phyloP scores from a whole-genome alignment of 2,888 invertebrate genomes.

The Eilema sororculum region DNA sequence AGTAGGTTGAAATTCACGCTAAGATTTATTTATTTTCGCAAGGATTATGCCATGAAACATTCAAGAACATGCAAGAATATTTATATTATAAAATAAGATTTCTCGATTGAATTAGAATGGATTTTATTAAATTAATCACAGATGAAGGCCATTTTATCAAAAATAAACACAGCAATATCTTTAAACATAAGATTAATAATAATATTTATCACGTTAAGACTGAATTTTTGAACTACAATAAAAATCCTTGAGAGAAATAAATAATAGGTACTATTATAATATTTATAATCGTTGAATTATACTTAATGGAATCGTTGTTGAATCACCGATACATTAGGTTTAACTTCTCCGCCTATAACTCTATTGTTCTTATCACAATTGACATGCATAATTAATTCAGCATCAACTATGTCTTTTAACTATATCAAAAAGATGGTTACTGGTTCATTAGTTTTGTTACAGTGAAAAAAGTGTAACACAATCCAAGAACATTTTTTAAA shows the following conservation, averaged over 20 bases:
- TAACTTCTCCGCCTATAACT: too few species aligned
- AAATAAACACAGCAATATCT: neutral
- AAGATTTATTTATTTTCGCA: conserved; percentile 37
- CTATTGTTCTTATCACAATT: too few species aligned
- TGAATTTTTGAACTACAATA: neutral
- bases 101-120: neutral
- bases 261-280: too few species aligned
- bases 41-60: conserved; percentile 17
- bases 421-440: neutral
- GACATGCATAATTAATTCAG: too few species aligned
- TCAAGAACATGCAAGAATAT: conserved; percentile 19
- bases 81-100: neutral
- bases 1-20: conserved; percentile 38
- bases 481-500: conserved; percentile 28
- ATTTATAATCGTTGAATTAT: neutral
- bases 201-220: neutral
- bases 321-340: too few species aligned
- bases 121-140: neutral
- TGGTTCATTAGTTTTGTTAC: too few species aligned
- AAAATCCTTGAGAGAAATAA: too few species aligned
- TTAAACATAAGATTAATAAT: neutral
- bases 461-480: conserved; percentile 29
- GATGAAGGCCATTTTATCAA: neutral
- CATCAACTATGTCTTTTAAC: neutral
- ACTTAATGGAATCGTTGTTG: too few species aligned